These are phyloP conservation scores for Sebastes vulpes DNA, from an alignment of 2,797 vertebrate species.

Conservation along the genomic window DNA sequence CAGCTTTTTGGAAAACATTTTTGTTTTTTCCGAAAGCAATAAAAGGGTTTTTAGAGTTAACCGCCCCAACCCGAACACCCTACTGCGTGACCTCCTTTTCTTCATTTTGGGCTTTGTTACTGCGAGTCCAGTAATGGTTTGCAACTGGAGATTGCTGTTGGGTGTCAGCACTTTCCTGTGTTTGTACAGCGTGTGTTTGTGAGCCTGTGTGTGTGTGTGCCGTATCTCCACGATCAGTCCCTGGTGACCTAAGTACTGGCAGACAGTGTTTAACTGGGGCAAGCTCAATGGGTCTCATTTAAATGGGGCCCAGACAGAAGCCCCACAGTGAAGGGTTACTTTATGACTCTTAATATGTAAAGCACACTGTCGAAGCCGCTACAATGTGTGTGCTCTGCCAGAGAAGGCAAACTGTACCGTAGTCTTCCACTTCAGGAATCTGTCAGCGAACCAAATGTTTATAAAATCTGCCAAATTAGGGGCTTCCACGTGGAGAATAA, in stretches of 20 bases:
- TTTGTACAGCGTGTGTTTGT: conserved; percentile 62
- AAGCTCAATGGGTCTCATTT: conserved; percentile 85
- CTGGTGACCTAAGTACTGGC: conserved; percentile 75
- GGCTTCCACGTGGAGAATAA: conserved; percentile 23
- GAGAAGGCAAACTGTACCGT: conserved; percentile 27
- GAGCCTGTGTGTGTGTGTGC: conserved; percentile 59
- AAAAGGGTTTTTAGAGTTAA: conserved; percentile 2
- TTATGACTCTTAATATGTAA: conserved; percentile 76
- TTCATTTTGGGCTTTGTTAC: conserved; percentile 64
- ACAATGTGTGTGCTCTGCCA: conserved; percentile 50
- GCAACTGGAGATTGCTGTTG: conserved; percentile 71
- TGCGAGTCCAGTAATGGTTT: conserved; percentile 69
- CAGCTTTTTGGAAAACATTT: conserved; percentile 18
- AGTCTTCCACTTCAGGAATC: conserved; percentile 30
- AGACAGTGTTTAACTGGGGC: conserved; percentile 85
- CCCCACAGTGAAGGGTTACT: conserved; percentile 74
- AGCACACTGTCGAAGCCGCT: conserved; percentile 57
- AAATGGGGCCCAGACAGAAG: conserved; percentile 82
- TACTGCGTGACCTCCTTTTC: conserved; percentile 68
- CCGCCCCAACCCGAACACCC: conserved; percentile 30
- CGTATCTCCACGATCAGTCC: conserved; percentile 82
- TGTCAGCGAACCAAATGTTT: conserved; percentile 39
- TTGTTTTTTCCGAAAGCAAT: conserved; percentile 16
- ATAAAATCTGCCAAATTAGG: conserved; percentile 41
- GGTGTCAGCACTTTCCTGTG: conserved; percentile 80